These are phyloP conservation scores for Callosobruchus maculatus DNA, from an alignment of 2,888 invertebrate genomes.

Conservation along the genomic window DNA sequence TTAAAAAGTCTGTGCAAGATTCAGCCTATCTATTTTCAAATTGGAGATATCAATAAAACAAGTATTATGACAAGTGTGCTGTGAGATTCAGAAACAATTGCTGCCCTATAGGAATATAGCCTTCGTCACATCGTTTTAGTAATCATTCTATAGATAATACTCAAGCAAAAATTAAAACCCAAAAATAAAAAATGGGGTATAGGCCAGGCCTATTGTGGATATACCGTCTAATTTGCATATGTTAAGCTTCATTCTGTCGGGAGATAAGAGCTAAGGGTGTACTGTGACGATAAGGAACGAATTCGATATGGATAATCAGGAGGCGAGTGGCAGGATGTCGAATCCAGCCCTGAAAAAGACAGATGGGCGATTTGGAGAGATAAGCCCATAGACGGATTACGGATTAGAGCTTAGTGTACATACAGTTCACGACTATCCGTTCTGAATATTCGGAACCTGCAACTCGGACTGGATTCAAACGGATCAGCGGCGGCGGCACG, in stretches of 20 bases:
- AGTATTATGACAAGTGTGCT: too few species aligned
- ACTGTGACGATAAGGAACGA: not conserved
- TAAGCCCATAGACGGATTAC: conserved; percentile 41
- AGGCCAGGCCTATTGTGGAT: not conserved
- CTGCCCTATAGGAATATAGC: too few species aligned
- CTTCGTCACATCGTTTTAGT: too few species aligned
- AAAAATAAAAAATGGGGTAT: too few species aligned
- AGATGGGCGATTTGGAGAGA: conserved; percentile 41
- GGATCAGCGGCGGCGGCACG: conserved; percentile 41
- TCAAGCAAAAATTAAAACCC: too few species aligned
- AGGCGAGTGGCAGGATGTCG: conserved; percentile 5
- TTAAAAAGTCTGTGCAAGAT: too few species aligned
- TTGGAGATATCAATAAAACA: too few species aligned
- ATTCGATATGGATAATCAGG: not conserved
- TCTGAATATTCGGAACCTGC: conserved; percentile 23
- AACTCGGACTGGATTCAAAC: conserved; percentile 38
- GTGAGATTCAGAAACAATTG: too few species aligned
- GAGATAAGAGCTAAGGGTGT: not conserved
- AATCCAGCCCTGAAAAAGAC: conserved; percentile 24
- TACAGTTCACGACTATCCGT: conserved; percentile 24
- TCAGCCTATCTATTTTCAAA: too few species aligned
- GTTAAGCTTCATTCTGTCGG: not conserved
- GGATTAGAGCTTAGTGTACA: conserved; percentile 39
- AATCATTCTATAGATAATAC: too few species aligned
- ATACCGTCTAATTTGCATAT: not conserved